Conservation (phyloP, 2,888 invertebrate genomes). For the Sthenelais limicola region DNA sequence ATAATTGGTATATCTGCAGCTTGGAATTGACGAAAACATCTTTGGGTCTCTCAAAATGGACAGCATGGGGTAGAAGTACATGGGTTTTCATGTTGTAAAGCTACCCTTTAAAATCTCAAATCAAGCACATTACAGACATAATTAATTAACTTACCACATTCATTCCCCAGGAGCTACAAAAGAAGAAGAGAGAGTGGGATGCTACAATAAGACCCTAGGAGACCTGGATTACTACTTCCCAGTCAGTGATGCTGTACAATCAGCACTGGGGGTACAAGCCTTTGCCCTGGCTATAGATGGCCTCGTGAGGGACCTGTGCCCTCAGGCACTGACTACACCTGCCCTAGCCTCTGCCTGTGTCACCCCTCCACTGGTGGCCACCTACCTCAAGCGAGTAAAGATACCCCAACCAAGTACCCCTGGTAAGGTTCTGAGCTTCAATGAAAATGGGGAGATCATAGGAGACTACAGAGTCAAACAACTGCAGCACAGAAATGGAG, state of each 20-base stretch:
- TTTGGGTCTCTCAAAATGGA: no score
- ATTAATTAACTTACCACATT: no score
- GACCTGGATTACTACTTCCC: constrained; percentile 38
- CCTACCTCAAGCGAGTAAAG: constrained; percentile 25
- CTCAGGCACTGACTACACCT: neutral
- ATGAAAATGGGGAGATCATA: constrained; percentile 45
- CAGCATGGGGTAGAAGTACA: no score
- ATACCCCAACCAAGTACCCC: constrained; percentile 42
- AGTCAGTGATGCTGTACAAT: constrained; percentile 46
- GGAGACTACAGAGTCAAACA: constrained; percentile 44
- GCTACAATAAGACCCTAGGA: constrained; percentile 11
- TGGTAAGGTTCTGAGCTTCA: constrained; percentile 46
- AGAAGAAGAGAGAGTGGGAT: neutral
- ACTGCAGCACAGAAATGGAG: constrained; percentile 11
- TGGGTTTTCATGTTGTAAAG: no score
- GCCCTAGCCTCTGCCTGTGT: constrained; percentile 35
- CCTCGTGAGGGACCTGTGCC: constrained; percentile 39
- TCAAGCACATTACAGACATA: no score
- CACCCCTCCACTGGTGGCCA: constrained; percentile 12
- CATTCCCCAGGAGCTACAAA: no score
- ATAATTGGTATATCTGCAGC: no score
- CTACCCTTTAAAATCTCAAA: no score
- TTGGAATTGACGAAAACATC: no score
- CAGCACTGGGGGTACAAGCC: constrained; percentile 50
- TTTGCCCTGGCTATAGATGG: constrained; percentile 48